Conservation (phyloP, 2,797 vertebrate genomes). For the Myotis daubentonii region DNA sequence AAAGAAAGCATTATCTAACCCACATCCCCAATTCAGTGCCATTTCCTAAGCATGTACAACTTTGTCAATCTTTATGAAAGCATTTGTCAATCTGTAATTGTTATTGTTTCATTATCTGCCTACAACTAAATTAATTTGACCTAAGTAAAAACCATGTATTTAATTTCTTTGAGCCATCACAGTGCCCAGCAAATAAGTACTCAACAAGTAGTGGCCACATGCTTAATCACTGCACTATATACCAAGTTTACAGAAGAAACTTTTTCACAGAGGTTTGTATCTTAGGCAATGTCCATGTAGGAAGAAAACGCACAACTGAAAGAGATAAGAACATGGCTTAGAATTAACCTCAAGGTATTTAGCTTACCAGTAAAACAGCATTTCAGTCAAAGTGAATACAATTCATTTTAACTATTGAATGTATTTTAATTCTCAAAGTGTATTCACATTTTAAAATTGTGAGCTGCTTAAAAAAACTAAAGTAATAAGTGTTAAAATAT, state of each 20-base stretch:
- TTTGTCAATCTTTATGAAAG: not conserved
- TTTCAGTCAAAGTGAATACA: conserved; percentile 9
- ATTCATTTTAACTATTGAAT: not conserved
- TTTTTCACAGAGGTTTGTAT: not conserved
- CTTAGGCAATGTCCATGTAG: not conserved
- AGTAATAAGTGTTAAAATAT: not conserved
- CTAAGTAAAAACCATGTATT: not conserved
- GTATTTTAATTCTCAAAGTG: conserved; percentile 33
- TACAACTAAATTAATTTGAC: not conserved
- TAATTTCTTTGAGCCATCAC: not conserved
- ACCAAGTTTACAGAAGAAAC: not conserved
- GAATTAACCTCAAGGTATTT: not conserved
- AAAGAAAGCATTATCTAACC: not conserved
- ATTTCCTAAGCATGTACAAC: not conserved
- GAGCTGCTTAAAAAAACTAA: not conserved
- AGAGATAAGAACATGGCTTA: not conserved
- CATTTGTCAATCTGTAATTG: not conserved
- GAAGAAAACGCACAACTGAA: not conserved
- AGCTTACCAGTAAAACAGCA: not conserved
- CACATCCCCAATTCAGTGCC: not conserved
- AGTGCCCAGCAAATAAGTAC: not conserved
- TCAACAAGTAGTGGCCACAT: not conserved
- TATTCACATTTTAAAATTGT: not conserved
- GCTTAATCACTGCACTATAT: not conserved
- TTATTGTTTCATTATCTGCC: not conserved